Conservation (phyloP, 2,888 invertebrate species). For the Cyaniris semiargus region DNA sequence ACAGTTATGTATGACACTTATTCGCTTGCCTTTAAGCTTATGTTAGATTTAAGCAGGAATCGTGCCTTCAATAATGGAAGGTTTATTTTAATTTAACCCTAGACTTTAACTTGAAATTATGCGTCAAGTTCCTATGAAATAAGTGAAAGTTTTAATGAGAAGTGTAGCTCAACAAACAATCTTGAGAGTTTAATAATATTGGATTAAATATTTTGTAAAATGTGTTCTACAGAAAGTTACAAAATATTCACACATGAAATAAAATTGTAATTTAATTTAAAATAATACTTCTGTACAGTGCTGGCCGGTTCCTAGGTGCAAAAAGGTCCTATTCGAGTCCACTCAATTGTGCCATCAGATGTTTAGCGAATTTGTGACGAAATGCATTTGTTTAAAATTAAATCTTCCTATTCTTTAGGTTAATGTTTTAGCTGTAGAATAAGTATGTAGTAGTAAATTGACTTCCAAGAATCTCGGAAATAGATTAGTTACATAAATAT, state of each 20-base stretch:
- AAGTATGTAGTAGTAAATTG: conserved; percentile 34
- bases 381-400: conserved; percentile 24
- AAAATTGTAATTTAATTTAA: background rate
- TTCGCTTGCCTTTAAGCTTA: conserved; percentile 28
- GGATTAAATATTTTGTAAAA: background rate
- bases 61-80: conserved; percentile 11
- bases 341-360: conserved; percentile 27
- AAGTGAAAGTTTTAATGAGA: background rate
- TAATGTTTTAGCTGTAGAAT: conserved; percentile 8
- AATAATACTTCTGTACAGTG: conserved; percentile 5
- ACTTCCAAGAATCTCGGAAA: conserved; percentile 48
- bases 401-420: conserved; percentile 23
- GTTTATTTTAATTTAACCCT: background rate
- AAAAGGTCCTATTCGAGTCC: conserved; percentile 17
- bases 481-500: conserved; percentile 47
- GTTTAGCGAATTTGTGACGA: conserved; percentile 28
- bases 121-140: background rate
- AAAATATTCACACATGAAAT: background rate
- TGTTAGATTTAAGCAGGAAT: conserved; percentile 25
- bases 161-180: background rate
- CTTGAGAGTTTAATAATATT: background rate
- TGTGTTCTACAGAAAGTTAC: no score
- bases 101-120: background rate
- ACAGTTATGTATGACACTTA: conserved; percentile 24
- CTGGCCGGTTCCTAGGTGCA: conserved; percentile 20